Base-by-base conservation (phyloP, 2,888 invertebrate genomes). In the Caenorhabditis angaria region DNA sequence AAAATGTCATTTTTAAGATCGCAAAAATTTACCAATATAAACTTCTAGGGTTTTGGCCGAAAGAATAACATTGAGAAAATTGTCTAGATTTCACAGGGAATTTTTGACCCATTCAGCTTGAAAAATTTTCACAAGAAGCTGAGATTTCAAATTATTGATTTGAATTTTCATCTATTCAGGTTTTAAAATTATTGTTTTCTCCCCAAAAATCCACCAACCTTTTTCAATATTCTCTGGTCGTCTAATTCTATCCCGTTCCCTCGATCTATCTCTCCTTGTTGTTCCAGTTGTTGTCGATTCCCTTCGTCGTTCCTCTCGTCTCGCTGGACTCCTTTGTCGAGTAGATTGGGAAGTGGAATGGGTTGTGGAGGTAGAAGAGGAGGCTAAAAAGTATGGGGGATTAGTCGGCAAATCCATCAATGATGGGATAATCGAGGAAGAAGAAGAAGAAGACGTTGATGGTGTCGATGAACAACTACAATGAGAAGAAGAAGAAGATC, bases 351-450 rank as follows among this genome's bases (percentile, higher is more conserved):
- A 51, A 5, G 51, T 51, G 22, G 51, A 22, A 6, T n/a, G 18
- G 22, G 22, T 4, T 51, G 51, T 24, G 68, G 55, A 24, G 35
- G 25, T 5, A 4, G 54, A 27, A 8, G 54, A n/a, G 25, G 27
- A 10, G 14, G 70, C 70, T 70, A 70, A 65, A 70, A 70, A 70
- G 65, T 63, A 50, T 55, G 56, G 53, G 61, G 61, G 64, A 65
- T 60, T 57, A 51, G 70, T 70, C 70, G 58, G 61, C 70, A 70
- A 54, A 41, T 63, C 65, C 70, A 70, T 70, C 70, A 70, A 56
- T 32, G 70, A 58, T 55, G 70, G 70, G n/a, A 70, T 58, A 47
- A 50, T 50, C 22, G 24, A 54, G 24, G 54, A 54, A 6, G 54
- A 54, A 29, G 61, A 64, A 14, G 58, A 29, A 12, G 53, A 41